These are phyloP conservation scores for Frieseomelitta varia DNA, from an alignment of 1,140 invertebrate genomes.

Conservation along the genomic window DNA sequence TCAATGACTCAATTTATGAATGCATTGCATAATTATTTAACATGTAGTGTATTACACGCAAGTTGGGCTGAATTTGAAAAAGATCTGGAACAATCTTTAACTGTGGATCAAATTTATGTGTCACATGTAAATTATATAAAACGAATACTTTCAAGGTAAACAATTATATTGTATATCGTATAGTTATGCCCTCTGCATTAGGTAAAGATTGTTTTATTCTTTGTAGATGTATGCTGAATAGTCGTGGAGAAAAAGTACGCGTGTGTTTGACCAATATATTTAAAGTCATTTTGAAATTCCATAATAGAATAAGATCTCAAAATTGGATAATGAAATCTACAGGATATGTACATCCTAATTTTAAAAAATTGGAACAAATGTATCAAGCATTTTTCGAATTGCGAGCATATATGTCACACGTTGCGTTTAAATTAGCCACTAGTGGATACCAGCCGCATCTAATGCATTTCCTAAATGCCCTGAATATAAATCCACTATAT, in stretches of 20 bases:
- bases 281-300: slow-evolving; percentile 87
- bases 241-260: slow-evolving; percentile 85
- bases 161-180: too few relatives aligned
- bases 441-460: slow-evolving; percentile 80
- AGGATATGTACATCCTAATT: slow-evolving; percentile 73
- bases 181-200: too few relatives aligned
- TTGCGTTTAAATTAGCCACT: slow-evolving; percentile 76
- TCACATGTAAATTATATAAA: slow-evolving; percentile 88
- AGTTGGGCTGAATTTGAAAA: slow-evolving; percentile 88
- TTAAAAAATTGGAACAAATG: slow-evolving; percentile 74
- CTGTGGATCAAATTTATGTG: slow-evolving; percentile 87
- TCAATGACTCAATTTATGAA: slow-evolving; percentile 88
- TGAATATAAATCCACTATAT: slow-evolving; percentile 79
- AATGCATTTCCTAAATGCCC: slow-evolving; percentile 78
- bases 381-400: slow-evolving; percentile 78
- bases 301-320: slow-evolving; percentile 81
- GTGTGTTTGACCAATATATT: slow-evolving; percentile 87
- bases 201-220: not conserved
- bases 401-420: slow-evolving; percentile 75
- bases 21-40: slow-evolving; percentile 88
- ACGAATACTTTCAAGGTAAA: slow-evolving; percentile 84
- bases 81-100: slow-evolving; percentile 84
- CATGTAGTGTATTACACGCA: slow-evolving; percentile 86
- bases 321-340: slow-evolving; percentile 65
- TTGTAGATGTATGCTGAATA: slow-evolving; percentile 87